Evolutionary conservation across 2,113 vertebrate genomes (phyloP).

Genomic region (Picathartes gymnocephalus): DNA sequence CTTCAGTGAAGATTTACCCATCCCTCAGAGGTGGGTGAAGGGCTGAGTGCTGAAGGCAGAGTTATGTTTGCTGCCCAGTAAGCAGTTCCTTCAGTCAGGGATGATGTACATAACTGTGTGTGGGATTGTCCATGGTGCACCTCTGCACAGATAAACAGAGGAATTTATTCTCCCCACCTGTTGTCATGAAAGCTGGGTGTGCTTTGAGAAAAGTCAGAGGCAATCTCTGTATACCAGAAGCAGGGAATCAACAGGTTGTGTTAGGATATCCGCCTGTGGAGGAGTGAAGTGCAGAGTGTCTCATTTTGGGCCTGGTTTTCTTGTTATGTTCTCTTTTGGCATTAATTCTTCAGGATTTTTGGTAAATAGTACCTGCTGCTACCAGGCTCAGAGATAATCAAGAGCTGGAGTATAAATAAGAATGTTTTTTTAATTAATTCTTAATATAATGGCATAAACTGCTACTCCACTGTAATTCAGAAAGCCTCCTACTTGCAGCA

Average conservation of each 20-base stretch:
- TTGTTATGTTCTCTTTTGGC: not conserved
- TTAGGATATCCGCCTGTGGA: not conserved
- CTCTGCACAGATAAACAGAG: not conserved
- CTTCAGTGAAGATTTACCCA: not conserved
- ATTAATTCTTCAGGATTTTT: constrained; percentile 7
- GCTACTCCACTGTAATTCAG: not conserved
- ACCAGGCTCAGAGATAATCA: not conserved
- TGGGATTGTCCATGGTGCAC: not conserved
- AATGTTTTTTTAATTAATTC: constrained; percentile 10
- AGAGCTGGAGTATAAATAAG: not conserved
- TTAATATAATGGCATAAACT: constrained; percentile 4
- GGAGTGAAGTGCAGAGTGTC: not conserved
- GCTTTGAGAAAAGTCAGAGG: not conserved
- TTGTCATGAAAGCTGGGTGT: not conserved
- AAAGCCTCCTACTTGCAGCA: not conserved
- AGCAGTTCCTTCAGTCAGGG: not conserved
- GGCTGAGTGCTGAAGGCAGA: not conserved
- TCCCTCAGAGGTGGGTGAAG: rapidly evolving
- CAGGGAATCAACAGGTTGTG: not conserved
- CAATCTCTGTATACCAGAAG: not conserved
- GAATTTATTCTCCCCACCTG: not conserved
- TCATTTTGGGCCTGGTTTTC: not conserved
- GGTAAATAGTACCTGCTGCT: constrained; percentile 47
- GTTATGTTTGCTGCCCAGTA: not conserved
- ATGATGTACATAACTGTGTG: not conserved